Evolutionary conservation across 2,113 vertebrate species (phyloP).

Genomic region (Illadopsis cleaveri): DNA sequence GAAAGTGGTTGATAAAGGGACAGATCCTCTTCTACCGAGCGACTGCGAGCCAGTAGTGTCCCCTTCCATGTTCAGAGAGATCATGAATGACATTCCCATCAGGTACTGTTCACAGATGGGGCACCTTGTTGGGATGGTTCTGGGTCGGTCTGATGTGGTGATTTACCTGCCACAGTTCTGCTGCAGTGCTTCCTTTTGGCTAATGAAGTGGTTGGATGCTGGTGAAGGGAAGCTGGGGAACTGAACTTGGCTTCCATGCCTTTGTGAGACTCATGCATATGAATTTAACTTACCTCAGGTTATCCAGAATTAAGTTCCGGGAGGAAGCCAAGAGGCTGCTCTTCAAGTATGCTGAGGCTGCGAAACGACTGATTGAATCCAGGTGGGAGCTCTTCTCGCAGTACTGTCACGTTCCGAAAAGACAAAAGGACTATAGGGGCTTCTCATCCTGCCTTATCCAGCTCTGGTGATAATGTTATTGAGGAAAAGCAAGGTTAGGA

Average conservation of each 20-base stretch:
- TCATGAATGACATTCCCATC: slow-evolving; percentile 99
- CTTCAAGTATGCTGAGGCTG: slow-evolving; percentile 96
- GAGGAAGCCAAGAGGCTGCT: slow-evolving; percentile 94
- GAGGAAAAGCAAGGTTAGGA: neutral
- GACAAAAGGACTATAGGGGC: neutral
- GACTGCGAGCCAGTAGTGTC: slow-evolving; percentile 94
- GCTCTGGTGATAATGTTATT: neutral
- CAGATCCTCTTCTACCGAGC: slow-evolving; percentile 90
- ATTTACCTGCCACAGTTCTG: fast-evolving
- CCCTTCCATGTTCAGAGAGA: slow-evolving; percentile 97
- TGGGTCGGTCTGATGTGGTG: neutral
- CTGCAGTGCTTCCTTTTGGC: neutral
- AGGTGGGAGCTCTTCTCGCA: slow-evolving; percentile 75
- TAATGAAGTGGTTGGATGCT: neutral
- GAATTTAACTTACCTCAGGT: slow-evolving; percentile 69
- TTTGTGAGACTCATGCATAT: neutral
- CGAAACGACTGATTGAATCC: slow-evolving; percentile 95
- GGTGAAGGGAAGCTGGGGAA: neutral
- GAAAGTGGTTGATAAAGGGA: slow-evolving; percentile 93
- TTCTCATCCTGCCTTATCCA: neutral
- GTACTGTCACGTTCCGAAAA: neutral
- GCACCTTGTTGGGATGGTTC: neutral
- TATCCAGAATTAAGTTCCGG: slow-evolving; percentile 97
- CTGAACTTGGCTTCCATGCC: neutral
- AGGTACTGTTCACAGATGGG: slow-evolving; percentile 71